Evolutionary conservation across 2,113 vertebrate genomes (phyloP), one percentile per base, ranked within the genome.

Genomic region (Porphyrio hochstetteri): DNA sequence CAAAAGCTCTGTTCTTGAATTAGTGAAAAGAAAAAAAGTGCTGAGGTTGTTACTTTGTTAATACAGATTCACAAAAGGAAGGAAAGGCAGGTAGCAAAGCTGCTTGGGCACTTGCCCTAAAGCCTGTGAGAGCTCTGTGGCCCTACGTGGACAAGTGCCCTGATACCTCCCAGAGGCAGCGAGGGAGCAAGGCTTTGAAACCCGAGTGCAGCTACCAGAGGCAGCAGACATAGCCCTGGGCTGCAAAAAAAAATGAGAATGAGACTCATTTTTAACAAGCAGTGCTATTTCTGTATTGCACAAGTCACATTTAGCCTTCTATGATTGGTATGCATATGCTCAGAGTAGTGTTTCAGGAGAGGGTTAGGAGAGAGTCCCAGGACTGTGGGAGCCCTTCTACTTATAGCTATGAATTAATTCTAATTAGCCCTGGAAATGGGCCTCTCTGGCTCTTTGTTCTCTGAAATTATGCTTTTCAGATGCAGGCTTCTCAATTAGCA

Each of bases 401-500:
- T 96, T 93, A 90, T 63, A 96, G 83, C 96, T 70, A 68, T 64
- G 95, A 95, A 96, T 96, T 95, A 97, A 97, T 93, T 96, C 93
- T 91, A 95, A 95, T 93, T 46, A 86, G 94, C 71, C 63, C 88
- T 72, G 85, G 57, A 70, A 90, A 53, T 48, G 40, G 80, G 94
- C 88, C 88, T 94, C 94, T 69, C 74, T 3, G 36, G 67, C 74
- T 95, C 92, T 81, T 79, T 38, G 42, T 90, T 94, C 90, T 96
- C 86, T 78, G 68, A 91, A 96, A 96, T 82, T 72, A 65, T 91
- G 95, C 93, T 95, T 90, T 84, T 92, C 88, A 92, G 85, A 93
- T 78, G 61, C 50, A 3, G 5, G 2, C 50, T 82, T 76, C 91
- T 96, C 94, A 97, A 94, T 97, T 96, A 97, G 95, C 93, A 93